Evolutionary conservation across 2,797 vertebrate genomes (phyloP), one percentile per base, ranked within the genome.

Genomic region (Taenioides sp.): DNA sequence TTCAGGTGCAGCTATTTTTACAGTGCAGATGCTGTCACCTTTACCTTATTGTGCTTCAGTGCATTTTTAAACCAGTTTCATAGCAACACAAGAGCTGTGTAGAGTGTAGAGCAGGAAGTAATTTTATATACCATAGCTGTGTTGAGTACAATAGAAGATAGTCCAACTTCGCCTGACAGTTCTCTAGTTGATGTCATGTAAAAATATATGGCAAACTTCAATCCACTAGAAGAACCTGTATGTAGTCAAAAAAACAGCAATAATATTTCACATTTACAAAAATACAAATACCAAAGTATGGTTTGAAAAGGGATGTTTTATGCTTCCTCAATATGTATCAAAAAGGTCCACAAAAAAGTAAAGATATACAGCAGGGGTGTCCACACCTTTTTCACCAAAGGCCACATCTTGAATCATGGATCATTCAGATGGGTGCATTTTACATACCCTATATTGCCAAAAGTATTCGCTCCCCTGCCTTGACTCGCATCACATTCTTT

Each of bases 1-100:
- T 81, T 76, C 76, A 70, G 50, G 55, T 69, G 61, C 68, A 55
- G 78, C 75, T 85, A 85, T 84, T 80, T 84, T 80, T 84, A 18
- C 79, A 37, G 67, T 66, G 66, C 40, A 75, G 74, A 65, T 67
- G 11, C 72, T 59, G 72, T 72, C 22, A 57, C 64, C 64, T 34
- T 34, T 71, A 18, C 47, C 7, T 37, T 11, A 64, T 50, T 25
- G 37, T 47, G 11, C 47, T 14, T 55, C 18, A 40, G 16, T 40
- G 23, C 23, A 58, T 37, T 18, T 52, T 40, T 60, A 4, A 61
- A 54, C 50, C 7, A 5, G 22, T 68, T 23, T 63, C 27, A 49
- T 37, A 62, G 31, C 10, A 47, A 63, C 31, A 54, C 52, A 25
- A 60, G 12, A 34, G 4, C 25, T n/a, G n/a, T n/a, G n/a, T n/a